Evolutionary conservation across 2,113 vertebrate species (phyloP).

Genomic region (Lepisosteus osseus): DNA sequence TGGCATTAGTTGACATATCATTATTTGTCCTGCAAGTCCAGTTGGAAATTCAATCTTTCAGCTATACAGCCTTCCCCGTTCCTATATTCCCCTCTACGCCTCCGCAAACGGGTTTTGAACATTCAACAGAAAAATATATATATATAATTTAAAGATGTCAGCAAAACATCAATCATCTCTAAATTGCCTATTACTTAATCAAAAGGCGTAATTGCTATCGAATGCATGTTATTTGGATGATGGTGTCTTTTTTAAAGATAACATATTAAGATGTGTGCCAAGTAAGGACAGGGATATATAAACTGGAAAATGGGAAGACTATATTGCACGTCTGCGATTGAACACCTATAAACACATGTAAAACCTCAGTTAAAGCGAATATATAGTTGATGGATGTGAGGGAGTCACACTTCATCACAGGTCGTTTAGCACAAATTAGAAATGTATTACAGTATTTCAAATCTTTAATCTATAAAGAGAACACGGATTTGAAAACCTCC

Average conservation of each 20-base stretch:
- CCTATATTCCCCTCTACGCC: no score
- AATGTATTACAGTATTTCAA: conserved; percentile 15
- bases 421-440: conserved; percentile 27
- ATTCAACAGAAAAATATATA: neutral
- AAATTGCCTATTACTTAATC: conserved; percentile 1
- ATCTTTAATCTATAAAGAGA: conserved; percentile 10
- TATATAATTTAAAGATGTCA: neutral
- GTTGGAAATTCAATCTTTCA: conserved; percentile 16
- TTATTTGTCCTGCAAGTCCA: conserved; percentile 16
- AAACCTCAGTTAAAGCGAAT: conserved; percentile 16
- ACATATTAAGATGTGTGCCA: neutral
- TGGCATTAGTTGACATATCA: conserved; percentile 26
- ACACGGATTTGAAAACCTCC: neutral
- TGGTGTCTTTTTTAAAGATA: conserved; percentile 10
- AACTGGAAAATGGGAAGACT: neutral
- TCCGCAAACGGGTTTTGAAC: neutral
- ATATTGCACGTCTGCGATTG: neutral
- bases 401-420: conserved; percentile 12
- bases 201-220: conserved; percentile 9
- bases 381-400: conserved; percentile 19
- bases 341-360: conserved; percentile 12
- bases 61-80: conserved; percentile 5
- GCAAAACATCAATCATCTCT: conserved; percentile 3
- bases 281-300: neutral
- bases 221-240: neutral